Base-by-base conservation (phyloP, 1,140 invertebrate genomes). In the Phenacoccus solenopsis region DNA sequence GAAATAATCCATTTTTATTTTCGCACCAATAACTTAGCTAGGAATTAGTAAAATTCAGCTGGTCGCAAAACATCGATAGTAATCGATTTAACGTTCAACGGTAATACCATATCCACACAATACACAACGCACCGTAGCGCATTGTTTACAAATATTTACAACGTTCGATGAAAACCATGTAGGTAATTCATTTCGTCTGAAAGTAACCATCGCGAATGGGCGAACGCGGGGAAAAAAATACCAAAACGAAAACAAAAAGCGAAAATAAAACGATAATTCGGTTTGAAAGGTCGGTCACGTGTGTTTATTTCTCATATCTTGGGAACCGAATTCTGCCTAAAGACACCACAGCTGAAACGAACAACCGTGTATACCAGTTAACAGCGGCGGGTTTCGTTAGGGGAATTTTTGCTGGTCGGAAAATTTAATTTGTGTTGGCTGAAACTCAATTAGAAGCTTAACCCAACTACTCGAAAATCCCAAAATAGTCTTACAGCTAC, bases 281-380 rank as follows among this genome's bases (percentile, higher is more conserved):
- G 59, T 64, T 64, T 64, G 59, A 64, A 20, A 64, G 59, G 59
- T 64, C 59, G 59, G 59, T 64, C 59, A 64, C 59, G 59, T 64
- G 59, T 64, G 59, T 20, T 24, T 64, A 25, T 64, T 64, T 27
- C 16, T 64, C 59, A 64, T 64, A 64, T 64, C 59, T 27, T 64
- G 59, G 25, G 25, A 64, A 27, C 59, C 25, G 59, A 64, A 24
- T 64, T 64, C 59, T 25, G 59, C 59, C 59, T 64, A 64, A 27
- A 64, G 59, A 25, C 21, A 64, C 25, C 10, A 24, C n/a, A 24
- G 25, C 20, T 27, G 56, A 25, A 25, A 25, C 25, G 10, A n/a
- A n/a, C n/a, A n/a, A n/a, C n/a, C n/a, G n/a, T 20, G 10, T 64
- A 64, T 64, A 64, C 22, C 59, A 25, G 21, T 64, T n/a, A 64